These are phyloP conservation scores for Dendrolimus pini DNA, from an alignment of 2,888 invertebrate genomes.

Conservation along the genomic window DNA sequence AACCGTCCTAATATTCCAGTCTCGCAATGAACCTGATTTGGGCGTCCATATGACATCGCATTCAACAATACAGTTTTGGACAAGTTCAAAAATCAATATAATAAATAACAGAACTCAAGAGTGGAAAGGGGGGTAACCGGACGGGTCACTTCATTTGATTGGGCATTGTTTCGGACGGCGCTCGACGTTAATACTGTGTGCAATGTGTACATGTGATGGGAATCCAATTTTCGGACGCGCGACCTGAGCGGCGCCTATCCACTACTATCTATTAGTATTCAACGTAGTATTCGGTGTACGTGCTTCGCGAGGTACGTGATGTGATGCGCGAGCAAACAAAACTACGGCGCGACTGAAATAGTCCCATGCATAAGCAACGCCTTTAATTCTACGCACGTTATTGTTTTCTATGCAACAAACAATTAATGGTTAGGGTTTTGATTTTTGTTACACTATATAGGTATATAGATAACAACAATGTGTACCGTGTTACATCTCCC, in stretches of 20 bases:
- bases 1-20: no score
- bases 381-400: constrained; percentile 21
- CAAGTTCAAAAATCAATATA: constrained; percentile 6
- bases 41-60: no score
- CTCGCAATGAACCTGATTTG: no score
- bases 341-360: constrained; percentile 45
- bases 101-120: constrained; percentile 16
- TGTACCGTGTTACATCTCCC: no score
- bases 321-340: constrained; percentile 55
- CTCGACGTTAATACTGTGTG: constrained; percentile 39
- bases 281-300: constrained; percentile 33
- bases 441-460: no score
- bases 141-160: constrained; percentile 49
- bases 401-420: constrained; percentile 21
- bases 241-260: constrained; percentile 38
- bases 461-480: no score
- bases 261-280: constrained; percentile 48
- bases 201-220: constrained; percentile 41
- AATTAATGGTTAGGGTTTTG: no score
- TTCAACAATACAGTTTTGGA: no score
- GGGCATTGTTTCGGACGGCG: constrained; percentile 54
- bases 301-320: constrained; percentile 47
- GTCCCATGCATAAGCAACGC: constrained; percentile 29
- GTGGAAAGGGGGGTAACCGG: background rate
- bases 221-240: constrained; percentile 59